Evolutionary conservation across 2,888 invertebrate genomes (phyloP).

Genomic region (Drosophila fungiperda): DNA sequence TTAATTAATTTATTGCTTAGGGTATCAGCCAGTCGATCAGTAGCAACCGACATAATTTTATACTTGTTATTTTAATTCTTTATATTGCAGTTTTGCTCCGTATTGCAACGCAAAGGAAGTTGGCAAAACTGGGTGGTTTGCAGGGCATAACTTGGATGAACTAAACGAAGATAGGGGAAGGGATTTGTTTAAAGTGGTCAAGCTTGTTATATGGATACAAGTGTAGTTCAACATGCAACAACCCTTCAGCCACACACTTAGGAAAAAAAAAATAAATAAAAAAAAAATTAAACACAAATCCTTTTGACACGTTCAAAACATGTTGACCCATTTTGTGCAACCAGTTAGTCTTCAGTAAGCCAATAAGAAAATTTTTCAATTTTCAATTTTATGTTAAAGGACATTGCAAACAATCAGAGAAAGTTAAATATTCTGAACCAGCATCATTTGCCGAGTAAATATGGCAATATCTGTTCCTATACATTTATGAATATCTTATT

Average conservation of each 20-base stretch:
- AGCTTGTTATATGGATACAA: constrained; percentile 20
- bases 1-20: not conserved
- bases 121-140: not conserved
- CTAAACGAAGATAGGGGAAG: too few relatives aligned
- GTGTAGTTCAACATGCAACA: constrained; percentile 17
- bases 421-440: not conserved
- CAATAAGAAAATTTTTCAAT: not conserved
- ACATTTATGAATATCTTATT: not conserved
- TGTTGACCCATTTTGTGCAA: not conserved
- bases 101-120: constrained; percentile 23
- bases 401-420: not conserved
- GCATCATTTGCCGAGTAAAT: not conserved
- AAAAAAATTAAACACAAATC: not conserved
- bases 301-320: not conserved
- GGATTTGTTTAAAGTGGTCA: constrained; percentile 7
- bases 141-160: not conserved
- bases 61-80: constrained; percentile 28
- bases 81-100: constrained; percentile 31
- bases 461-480: not conserved
- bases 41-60: not conserved
- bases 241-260: constrained; percentile 1
- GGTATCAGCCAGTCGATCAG: constrained; percentile 6
- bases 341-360: not conserved
- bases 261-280: not conserved
- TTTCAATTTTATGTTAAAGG: not conserved